These are phyloP conservation scores for Thomomys bottae DNA, from an alignment of 2,113 vertebrate genomes.

Conservation along the genomic window DNA sequence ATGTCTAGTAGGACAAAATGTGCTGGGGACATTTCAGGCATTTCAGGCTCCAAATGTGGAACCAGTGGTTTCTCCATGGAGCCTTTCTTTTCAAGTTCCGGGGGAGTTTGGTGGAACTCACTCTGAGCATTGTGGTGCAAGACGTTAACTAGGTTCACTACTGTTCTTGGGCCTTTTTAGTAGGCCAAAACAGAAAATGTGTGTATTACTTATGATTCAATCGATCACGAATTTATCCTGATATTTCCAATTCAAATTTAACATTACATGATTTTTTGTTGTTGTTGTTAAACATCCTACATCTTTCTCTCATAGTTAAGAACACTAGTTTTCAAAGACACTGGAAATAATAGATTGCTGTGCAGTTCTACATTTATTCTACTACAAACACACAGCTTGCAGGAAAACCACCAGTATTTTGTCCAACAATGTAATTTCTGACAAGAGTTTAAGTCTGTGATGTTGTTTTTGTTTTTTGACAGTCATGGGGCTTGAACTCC, in stretches of 20 bases:
- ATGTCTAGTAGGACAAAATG: slow-evolving; percentile 15
- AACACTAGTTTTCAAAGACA: slow-evolving; percentile 43
- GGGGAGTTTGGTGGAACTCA: slow-evolving; percentile 23
- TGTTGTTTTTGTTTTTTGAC: not conserved
- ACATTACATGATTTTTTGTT: not conserved
- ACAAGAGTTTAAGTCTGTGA: not conserved
- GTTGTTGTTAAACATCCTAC: not conserved
- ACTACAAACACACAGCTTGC: not conserved
- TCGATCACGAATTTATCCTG: not conserved
- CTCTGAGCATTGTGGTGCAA: not conserved
- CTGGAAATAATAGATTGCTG: not conserved
- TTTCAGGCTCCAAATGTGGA: slow-evolving; percentile 35
- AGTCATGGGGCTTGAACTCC: not conserved
- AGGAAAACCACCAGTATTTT: slow-evolving; percentile 26
- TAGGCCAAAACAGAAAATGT: not conserved
- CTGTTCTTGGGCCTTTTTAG: not conserved
- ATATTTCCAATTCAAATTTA: slow-evolving; percentile 36
- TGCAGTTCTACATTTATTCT: not conserved
- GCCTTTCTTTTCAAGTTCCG: not conserved
- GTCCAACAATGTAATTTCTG: not conserved
- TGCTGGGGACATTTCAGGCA: slow-evolving; percentile 32
- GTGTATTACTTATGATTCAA: slow-evolving; percentile 36
- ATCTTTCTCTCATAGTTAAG: not conserved
- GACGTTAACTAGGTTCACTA: not conserved
- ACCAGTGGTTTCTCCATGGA: not conserved